Evolutionary conservation across 2,797 vertebrate species (phyloP).

Genomic region (Melanotaenia parkinsoni): DNA sequence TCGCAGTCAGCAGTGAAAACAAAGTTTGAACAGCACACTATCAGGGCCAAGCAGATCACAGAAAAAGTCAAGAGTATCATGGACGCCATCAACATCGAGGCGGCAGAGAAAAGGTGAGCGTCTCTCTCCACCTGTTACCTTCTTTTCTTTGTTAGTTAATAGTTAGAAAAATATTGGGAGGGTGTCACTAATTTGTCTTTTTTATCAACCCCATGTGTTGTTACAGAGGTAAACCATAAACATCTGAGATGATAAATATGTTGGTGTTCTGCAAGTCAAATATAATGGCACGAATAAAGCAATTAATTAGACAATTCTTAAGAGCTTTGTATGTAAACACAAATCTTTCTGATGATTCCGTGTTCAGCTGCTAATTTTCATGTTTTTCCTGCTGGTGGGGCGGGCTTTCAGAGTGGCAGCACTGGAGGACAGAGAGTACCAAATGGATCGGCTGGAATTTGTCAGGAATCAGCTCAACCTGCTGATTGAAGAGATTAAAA

Average conservation of each 20-base stretch:
- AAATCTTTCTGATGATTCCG: background rate
- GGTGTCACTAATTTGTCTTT: slow-evolving; percentile 3
- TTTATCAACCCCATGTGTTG: background rate
- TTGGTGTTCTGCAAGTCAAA: background rate
- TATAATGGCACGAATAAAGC: background rate
- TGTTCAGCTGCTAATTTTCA: slow-evolving; percentile 7
- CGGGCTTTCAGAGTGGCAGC: slow-evolving; percentile 84
- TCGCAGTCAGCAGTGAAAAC: slow-evolving; percentile 99
- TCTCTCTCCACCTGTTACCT: background rate
- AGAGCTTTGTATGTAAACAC: background rate
- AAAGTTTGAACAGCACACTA: slow-evolving; percentile 99
- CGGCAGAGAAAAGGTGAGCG: slow-evolving; percentile 96
- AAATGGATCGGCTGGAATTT: slow-evolving; percentile 91
- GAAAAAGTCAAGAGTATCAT: slow-evolving; percentile 96
- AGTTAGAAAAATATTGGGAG: background rate
- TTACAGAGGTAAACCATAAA: slow-evolving; percentile 15
- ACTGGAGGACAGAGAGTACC: slow-evolving; percentile 91
- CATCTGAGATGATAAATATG: background rate
- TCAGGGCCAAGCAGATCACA: slow-evolving; percentile 99
- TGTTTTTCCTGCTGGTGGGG: slow-evolving; percentile 34
- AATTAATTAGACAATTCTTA: too few relatives aligned
- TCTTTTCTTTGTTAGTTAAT: background rate
- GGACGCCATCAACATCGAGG: slow-evolving; percentile 95
- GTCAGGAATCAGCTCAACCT: slow-evolving; percentile 91
- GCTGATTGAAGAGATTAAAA: slow-evolving; percentile 90